Evolutionary conservation across 2,888 invertebrate genomes (phyloP).

Genomic region (Lumbricus terrestris): DNA sequence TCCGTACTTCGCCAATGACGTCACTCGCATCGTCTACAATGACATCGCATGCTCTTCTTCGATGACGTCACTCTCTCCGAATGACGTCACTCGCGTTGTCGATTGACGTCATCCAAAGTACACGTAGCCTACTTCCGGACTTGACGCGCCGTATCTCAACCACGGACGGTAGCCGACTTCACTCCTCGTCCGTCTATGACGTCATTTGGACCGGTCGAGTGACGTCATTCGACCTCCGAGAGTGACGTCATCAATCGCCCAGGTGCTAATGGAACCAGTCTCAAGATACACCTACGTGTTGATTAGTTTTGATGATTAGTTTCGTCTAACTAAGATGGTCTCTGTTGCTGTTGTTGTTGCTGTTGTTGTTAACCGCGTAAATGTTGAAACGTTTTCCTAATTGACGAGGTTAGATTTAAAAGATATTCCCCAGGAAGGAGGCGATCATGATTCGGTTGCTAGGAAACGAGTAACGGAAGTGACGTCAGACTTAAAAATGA

Average conservation of each 20-base stretch:
- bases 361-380: no score
- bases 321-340: no score
- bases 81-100: not conserved
- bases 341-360: no score
- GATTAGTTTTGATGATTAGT: no score
- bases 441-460: no score
- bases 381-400: no score
- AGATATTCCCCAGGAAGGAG: no score
- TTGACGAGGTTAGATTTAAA: no score
- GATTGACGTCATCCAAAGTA: not conserved
- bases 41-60: no score
- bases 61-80: not conserved
- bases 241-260: not conserved
- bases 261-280: not conserved
- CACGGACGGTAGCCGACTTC: no score
- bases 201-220: not conserved
- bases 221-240: not conserved
- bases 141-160: not conserved
- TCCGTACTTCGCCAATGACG: not conserved
- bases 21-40: no score
- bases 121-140: not conserved
- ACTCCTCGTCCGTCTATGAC: not conserved
- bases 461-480: not conserved
- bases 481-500: not conserved
- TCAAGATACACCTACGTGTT: not conserved